Evolutionary conservation across 2,888 invertebrate species (phyloP).

Genomic region (Therioaphis trifolii): DNA sequence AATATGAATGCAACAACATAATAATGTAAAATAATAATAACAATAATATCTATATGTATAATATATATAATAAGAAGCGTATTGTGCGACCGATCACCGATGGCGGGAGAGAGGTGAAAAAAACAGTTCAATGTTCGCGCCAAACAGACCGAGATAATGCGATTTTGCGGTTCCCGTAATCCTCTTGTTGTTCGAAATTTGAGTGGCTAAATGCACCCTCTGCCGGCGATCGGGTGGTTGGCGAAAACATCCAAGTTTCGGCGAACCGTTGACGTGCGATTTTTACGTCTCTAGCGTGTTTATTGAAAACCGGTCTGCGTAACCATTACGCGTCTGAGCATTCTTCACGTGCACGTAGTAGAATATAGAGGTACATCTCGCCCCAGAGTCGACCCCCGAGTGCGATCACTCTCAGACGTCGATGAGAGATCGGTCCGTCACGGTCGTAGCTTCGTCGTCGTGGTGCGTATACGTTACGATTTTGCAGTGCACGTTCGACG

Average conservation of each 20-base stretch:
- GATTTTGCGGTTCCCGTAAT: constrained; percentile 60
- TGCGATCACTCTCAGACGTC: too few species aligned
- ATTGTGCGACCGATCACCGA: constrained; percentile 20
- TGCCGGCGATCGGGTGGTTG: background rate
- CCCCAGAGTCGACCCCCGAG: too few species aligned
- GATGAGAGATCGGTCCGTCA: too few species aligned
- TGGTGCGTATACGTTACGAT: too few species aligned
- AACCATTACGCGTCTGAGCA: too few species aligned
- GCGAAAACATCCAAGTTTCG: background rate
- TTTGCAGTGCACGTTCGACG: too few species aligned
- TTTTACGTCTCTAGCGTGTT: background rate
- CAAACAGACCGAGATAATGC: constrained; percentile 62
- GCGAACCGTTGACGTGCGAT: background rate
- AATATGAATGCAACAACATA: constrained; percentile 24
- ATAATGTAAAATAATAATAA: constrained; percentile 33
- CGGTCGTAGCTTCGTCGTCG: too few species aligned
- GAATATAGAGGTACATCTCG: too few species aligned
- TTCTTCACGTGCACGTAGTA: too few species aligned
- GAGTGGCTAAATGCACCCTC: constrained; percentile 41
- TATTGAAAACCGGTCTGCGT: too few species aligned
- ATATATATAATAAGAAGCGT: constrained; percentile 33
- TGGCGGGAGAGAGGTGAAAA: constrained; percentile 22
- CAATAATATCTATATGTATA: background rate
- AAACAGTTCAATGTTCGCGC: constrained; percentile 58
- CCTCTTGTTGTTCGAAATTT: constrained; percentile 60